Evolutionary conservation across 2,888 invertebrate genomes (phyloP).

Genomic region (Catotricha subobsoleta): DNA sequence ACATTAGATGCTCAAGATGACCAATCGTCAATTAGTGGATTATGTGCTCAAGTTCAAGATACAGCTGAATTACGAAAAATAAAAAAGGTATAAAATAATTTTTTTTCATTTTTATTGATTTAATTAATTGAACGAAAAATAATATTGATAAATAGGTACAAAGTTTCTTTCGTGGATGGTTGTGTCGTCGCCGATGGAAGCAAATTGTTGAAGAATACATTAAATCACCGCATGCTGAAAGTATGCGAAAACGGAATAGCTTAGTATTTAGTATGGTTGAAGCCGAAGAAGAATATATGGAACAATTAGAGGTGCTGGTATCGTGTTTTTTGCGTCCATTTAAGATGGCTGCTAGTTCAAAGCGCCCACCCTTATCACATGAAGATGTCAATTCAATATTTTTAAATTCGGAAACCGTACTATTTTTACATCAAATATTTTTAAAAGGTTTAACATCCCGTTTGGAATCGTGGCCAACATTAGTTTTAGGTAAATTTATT

Average conservation of each 20-base stretch:
- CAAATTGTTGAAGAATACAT: constrained; percentile 90
- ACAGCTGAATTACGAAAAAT: constrained; percentile 70
- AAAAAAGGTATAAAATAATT: constrained; percentile 44
- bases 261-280: constrained; percentile 83
- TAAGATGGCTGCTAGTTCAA: constrained; percentile 86
- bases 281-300: constrained; percentile 81
- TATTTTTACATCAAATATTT: constrained; percentile 87
- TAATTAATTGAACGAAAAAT: neutral
- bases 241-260: constrained; percentile 81
- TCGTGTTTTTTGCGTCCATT: constrained; percentile 78
- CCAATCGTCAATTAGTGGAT: neutral
- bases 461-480: constrained; percentile 85
- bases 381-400: constrained; percentile 90
- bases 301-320: constrained; percentile 69
- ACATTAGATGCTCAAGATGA: neutral
- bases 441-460: constrained; percentile 78
- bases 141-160: constrained; percentile 27
- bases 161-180: constrained; percentile 86
- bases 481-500: constrained; percentile 57
- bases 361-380: constrained; percentile 80
- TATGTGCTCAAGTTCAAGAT: constrained; percentile 28
- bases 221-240: constrained; percentile 83
- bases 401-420: constrained; percentile 77
- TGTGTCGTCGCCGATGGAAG: constrained; percentile 81
- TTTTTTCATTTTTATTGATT: neutral